phyloP scores from a whole-genome alignment of 2,113 vertebrate genomes.

The Crotalus viridis region DNA sequence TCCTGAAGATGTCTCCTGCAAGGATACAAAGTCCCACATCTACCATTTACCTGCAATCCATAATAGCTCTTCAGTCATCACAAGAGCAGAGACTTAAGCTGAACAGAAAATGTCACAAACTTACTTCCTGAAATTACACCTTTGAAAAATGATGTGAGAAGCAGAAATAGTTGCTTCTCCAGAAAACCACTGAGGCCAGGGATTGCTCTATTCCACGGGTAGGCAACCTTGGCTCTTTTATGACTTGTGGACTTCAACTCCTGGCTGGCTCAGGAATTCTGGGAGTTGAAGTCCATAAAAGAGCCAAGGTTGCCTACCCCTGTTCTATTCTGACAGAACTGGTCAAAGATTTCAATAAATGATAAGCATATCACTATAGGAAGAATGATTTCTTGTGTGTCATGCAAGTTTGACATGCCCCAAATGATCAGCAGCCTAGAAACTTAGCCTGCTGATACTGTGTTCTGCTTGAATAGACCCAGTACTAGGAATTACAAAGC shows the following conservation, averaged over 20 bases:
- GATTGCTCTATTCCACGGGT: background rate
- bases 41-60: background rate
- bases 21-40: background rate
- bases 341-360: background rate
- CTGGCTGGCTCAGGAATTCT: no score
- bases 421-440: background rate
- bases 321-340: background rate
- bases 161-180: background rate
- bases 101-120: background rate
- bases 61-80: background rate
- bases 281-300: no score
- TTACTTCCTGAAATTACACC: background rate
- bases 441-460: background rate
- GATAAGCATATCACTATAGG: background rate
- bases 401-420: background rate
- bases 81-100: background rate
- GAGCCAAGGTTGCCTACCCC: no score
- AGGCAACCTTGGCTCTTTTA: no score
- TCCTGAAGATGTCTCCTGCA: constrained; percentile 80
- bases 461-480: background rate
- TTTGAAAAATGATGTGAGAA: background rate
- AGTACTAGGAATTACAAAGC: background rate
- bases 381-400: background rate
- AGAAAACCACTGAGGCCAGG: background rate
- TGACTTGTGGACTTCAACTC: no score